Conservation (phyloP, 2,797 vertebrate genomes). For the Coregonus sp. region DNA sequence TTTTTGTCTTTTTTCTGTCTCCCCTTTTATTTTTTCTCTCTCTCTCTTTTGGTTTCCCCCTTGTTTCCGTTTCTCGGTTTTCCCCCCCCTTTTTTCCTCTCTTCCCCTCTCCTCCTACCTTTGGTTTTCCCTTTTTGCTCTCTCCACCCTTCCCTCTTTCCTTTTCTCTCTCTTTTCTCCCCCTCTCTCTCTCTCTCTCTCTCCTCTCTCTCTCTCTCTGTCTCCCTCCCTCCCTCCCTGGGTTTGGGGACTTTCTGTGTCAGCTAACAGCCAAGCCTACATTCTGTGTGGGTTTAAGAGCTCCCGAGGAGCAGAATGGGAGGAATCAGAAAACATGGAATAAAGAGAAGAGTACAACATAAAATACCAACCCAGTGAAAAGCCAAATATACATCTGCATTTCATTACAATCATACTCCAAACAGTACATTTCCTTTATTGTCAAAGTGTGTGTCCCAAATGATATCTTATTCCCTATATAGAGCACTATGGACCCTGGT, state of each 20-base stretch:
- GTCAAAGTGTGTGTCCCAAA: constrained; percentile 52
- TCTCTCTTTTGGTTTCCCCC: too few relatives aligned
- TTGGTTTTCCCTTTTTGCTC: too few relatives aligned
- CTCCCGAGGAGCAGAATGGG: constrained; percentile 60
- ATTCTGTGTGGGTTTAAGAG: constrained; percentile 70
- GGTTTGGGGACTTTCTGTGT: constrained; percentile 55
- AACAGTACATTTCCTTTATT: constrained; percentile 76
- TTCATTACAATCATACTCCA: constrained; percentile 77
- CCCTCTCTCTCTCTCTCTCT: not conserved
- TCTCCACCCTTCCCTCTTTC: too few relatives aligned
- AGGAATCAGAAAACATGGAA: constrained; percentile 71
- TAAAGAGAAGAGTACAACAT: constrained; percentile 46
- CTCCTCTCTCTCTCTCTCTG: constrained; percentile 43
- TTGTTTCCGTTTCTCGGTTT: too few relatives aligned
- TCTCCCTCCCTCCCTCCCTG: constrained; percentile 13
- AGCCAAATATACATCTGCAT: constrained; percentile 77
- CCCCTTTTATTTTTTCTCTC: too few relatives aligned
- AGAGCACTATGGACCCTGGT: not conserved
- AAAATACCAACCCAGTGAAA: constrained; percentile 57
- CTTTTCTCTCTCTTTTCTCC: too few relatives aligned
- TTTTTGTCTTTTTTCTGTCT: too few relatives aligned
- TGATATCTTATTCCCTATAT: not conserved
- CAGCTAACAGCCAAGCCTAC: constrained; percentile 65
- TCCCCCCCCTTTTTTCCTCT: too few relatives aligned
- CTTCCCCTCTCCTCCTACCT: too few relatives aligned